phyloP scores from a whole-genome alignment of 1,140 invertebrate genomes.

The Cephus cinctus region DNA sequence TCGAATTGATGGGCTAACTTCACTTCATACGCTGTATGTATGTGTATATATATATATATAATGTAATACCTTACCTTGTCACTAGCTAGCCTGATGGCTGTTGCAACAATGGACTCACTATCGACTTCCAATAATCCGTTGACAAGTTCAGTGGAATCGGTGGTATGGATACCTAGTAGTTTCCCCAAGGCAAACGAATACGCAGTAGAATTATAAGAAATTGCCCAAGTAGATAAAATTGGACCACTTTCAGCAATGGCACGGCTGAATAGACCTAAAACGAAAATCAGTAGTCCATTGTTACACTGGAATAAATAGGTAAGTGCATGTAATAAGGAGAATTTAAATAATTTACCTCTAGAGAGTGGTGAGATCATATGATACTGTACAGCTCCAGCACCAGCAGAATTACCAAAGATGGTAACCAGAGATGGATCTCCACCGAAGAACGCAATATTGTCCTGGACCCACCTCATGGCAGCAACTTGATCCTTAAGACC shows the following conservation, averaged over 20 bases:
- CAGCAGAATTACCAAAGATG: constrained; percentile 25
- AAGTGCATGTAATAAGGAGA: too few relatives aligned
- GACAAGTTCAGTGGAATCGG: too few relatives aligned
- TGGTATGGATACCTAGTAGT: too few relatives aligned
- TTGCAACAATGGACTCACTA: too few relatives aligned
- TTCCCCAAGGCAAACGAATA: too few relatives aligned
- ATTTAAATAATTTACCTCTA: constrained; percentile 12
- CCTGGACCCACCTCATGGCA: constrained; percentile 52
- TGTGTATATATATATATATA: too few relatives aligned
- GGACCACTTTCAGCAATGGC: constrained; percentile 68
- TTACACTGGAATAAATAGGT: background rate
- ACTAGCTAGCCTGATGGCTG: too few relatives aligned
- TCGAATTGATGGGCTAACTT: too few relatives aligned
- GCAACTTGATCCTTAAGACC: too few relatives aligned
- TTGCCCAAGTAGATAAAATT: constrained; percentile 62
- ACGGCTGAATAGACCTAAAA: constrained; percentile 57
- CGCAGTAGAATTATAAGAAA: constrained; percentile 20
- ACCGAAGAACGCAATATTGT: constrained; percentile 32
- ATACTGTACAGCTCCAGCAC: constrained; percentile 32
- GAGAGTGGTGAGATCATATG: constrained; percentile 57
- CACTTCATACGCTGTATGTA: too few relatives aligned
- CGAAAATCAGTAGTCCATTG: background rate
- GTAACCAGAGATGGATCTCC: constrained; percentile 34
- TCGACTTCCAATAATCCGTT: too few relatives aligned
- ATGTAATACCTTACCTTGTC: too few relatives aligned